Percentiles rank a stretch among this genome's conserved stretches.
Evolutionary conservation across 2,113 vertebrate species (phyloP).

Genomic region (Psophia crepitans): DNA sequence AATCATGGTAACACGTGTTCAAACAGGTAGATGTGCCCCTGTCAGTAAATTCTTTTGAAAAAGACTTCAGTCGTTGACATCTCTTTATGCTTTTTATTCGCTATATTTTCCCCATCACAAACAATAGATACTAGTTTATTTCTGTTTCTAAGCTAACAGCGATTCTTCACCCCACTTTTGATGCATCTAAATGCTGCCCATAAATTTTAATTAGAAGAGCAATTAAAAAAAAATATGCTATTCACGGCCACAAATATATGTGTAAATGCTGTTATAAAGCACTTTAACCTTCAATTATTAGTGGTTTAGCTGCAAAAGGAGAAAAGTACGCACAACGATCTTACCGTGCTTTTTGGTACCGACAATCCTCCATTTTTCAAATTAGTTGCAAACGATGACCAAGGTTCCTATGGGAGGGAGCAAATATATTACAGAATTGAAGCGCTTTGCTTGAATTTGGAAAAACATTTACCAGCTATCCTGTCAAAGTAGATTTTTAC

Average conservation of each 20-base stretch:
- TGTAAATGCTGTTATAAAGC: not conserved
- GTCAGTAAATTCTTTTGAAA: not conserved
- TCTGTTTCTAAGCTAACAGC: not conserved
- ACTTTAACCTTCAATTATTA: not conserved
- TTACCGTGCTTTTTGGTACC: slow-evolving; percentile 69
- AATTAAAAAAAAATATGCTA: not conserved
- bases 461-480: not conserved
- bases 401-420: slow-evolving; percentile 76
- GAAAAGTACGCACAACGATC: not conserved
- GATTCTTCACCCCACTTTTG: not conserved
- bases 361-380: slow-evolving; percentile 20
- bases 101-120: not conserved
- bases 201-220: not conserved
- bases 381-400: slow-evolving; percentile 80
- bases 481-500: not conserved
- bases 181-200: not conserved
- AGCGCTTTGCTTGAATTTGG: not conserved
- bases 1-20: not conserved
- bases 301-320: not conserved
- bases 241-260: not conserved
- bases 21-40: not conserved
- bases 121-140: not conserved
- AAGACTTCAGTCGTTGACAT: not conserved
- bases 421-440: not conserved
- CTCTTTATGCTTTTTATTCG: not conserved